A percentile compares a stretch with the other conserved stretches of the same genome.
Evolutionary conservation across 1,140 invertebrate genomes (phyloP).

Genomic region (Plodia interpunctella): DNA sequence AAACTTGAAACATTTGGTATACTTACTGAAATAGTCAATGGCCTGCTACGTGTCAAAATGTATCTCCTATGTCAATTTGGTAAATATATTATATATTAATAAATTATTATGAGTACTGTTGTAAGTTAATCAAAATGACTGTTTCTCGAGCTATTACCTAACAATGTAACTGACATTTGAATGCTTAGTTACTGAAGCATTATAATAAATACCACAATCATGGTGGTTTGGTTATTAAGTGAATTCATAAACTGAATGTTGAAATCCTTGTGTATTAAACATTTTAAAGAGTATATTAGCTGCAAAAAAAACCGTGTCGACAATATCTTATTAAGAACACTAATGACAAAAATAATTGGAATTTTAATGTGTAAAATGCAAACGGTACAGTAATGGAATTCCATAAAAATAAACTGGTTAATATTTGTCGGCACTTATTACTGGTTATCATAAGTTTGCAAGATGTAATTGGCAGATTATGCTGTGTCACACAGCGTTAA

Average conservation of each 20-base stretch:
- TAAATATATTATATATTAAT: background rate
- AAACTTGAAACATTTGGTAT: too few relatives aligned
- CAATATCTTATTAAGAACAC: background rate
- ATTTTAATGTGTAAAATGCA: slow-evolving; percentile 6
- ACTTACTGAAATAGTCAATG: too few relatives aligned
- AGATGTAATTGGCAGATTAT: slow-evolving; percentile 4
- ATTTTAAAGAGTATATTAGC: background rate
- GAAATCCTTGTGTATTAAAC: background rate
- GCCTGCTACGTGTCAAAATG: too few relatives aligned
- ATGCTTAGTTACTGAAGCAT: background rate
- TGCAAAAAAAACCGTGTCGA: background rate
- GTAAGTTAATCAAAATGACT: background rate
- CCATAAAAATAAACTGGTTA: slow-evolving; percentile 2
- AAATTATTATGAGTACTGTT: background rate
- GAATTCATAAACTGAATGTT: too few relatives aligned
- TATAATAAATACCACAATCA: background rate
- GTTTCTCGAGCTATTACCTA: background rate
- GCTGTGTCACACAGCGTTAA: slow-evolving; percentile 6
- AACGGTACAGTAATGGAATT: slow-evolving; percentile 2
- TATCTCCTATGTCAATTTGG: background rate
- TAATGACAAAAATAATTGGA: background rate
- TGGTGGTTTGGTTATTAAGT: background rate
- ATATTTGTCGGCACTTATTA: slow-evolving; percentile 1
- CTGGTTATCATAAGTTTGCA: background rate
- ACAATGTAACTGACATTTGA: background rate